phyloP scores from a whole-genome alignment of 1,140 invertebrate genomes.

The Artemia franciscana region DNA sequence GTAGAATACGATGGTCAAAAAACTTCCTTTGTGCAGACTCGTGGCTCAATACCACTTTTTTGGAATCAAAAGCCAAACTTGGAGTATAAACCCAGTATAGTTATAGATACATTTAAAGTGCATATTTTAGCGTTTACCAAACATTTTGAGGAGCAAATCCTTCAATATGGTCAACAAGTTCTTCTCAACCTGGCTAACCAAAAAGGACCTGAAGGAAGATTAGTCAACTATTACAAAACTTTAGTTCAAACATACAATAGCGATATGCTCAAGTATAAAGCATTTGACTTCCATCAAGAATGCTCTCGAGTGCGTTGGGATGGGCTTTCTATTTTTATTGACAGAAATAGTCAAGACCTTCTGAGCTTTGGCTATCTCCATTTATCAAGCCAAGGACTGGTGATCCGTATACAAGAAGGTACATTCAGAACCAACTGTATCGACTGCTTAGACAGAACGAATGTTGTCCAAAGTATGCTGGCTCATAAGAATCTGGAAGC shows the following conservation, averaged over 20 bases:
- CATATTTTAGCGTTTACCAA: conserved; percentile 53
- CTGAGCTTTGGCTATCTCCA: conserved; percentile 71
- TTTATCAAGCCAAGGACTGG: conserved; percentile 41
- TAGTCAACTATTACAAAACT: conserved; percentile 56
- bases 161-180: conserved; percentile 68
- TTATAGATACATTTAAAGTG: conserved; percentile 41
- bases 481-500: conserved; percentile 49
- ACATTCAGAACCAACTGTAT: conserved; percentile 97
- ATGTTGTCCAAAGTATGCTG: conserved; percentile 91
- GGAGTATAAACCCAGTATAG: conserved; percentile 65
- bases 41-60: conserved; percentile 85
- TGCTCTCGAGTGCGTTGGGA: conserved; percentile 91
- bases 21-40: conserved; percentile 66
- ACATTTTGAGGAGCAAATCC: conserved; percentile 55
- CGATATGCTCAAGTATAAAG: conserved; percentile 41
- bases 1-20: conserved; percentile 33
- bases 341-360: conserved; percentile 58
- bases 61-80: conserved; percentile 88
- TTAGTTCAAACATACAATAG: conserved; percentile 33
- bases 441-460: conserved; percentile 94
- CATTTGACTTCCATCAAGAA: conserved; percentile 96
- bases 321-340: conserved; percentile 60
- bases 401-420: conserved; percentile 47
- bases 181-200: conserved; percentile 81
- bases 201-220: conserved; percentile 49